phyloP scores from a whole-genome alignment of 2,797 vertebrate genomes.

The Dryobates pubescens region DNA sequence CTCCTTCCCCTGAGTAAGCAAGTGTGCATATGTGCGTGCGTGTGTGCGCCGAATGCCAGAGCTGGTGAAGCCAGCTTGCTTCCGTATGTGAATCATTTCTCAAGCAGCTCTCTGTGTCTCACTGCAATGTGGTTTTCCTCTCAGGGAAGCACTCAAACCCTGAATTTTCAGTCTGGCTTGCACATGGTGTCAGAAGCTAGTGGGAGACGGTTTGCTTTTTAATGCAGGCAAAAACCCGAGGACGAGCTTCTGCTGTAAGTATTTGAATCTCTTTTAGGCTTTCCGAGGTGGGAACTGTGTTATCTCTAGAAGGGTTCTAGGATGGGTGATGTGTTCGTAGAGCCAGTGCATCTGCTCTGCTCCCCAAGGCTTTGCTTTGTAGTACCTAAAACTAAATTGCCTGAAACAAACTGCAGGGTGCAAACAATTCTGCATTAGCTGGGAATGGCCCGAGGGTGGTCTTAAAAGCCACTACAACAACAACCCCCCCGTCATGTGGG shows the following conservation, averaged over 20 bases:
- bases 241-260: constrained; percentile 72
- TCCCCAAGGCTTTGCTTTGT: not conserved
- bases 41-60: constrained; percentile 47
- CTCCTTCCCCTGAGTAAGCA: constrained; percentile 47
- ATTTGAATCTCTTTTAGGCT: not conserved
- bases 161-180: constrained; percentile 71
- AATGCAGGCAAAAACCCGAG: constrained; percentile 21
- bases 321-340: not conserved
- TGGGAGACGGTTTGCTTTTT: constrained; percentile 49
- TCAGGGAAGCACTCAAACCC: constrained; percentile 63
- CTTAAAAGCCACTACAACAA: not conserved
- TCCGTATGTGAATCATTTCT: constrained; percentile 81
- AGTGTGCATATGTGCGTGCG: constrained; percentile 22
- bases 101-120: constrained; percentile 66
- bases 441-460: not conserved
- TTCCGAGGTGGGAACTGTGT: not conserved
- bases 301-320: not conserved
- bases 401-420: not conserved
- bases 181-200: constrained; percentile 71
- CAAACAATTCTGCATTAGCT: not conserved
- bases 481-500: not conserved
- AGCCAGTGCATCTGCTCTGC: not conserved
- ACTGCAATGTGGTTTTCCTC: constrained; percentile 80
- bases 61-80: constrained; percentile 74
- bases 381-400: not conserved